phyloP scores from a whole-genome alignment of 2,797 vertebrate species.

The Rhinoraja longicauda region DNA sequence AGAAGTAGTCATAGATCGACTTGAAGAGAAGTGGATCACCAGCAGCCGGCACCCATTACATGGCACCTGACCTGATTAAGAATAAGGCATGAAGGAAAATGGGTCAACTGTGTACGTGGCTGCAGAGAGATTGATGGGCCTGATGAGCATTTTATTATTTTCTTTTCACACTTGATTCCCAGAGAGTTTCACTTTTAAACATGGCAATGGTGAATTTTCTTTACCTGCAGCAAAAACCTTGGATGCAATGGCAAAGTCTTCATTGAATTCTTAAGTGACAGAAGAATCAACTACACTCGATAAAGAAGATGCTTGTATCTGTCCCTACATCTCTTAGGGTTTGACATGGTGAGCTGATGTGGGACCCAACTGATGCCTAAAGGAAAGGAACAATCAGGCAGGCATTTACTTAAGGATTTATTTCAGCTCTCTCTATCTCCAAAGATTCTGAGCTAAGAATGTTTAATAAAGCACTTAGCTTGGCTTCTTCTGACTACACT shows the following conservation, averaged over 20 bases:
- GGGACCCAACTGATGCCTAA: not conserved
- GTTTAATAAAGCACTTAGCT: not conserved
- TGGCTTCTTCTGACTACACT: not conserved
- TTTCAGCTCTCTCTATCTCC: not conserved
- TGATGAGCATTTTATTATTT: not conserved
- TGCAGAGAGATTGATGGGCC: not conserved
- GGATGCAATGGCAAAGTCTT: not conserved
- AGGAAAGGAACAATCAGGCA: not conserved
- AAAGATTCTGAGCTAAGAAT: not conserved
- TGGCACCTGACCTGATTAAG: no score
- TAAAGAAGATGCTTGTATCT: not conserved
- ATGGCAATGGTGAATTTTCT: not conserved
- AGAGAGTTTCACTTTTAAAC: not conserved
- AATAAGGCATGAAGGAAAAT: not conserved
- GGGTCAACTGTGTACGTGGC: not conserved
- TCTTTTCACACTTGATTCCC: not conserved
- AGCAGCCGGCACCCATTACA: no score
- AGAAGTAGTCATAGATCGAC: no score
- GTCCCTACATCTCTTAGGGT: no score
- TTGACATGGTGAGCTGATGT: not conserved
- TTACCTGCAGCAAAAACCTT: not conserved
- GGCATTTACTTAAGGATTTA: not conserved
- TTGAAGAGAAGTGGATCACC: no score
- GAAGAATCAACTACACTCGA: not conserved
- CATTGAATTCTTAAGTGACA: not conserved